Evolutionary conservation across 1,140 invertebrate species (phyloP).

Genomic region (Cataglyphis hispanica): DNA sequence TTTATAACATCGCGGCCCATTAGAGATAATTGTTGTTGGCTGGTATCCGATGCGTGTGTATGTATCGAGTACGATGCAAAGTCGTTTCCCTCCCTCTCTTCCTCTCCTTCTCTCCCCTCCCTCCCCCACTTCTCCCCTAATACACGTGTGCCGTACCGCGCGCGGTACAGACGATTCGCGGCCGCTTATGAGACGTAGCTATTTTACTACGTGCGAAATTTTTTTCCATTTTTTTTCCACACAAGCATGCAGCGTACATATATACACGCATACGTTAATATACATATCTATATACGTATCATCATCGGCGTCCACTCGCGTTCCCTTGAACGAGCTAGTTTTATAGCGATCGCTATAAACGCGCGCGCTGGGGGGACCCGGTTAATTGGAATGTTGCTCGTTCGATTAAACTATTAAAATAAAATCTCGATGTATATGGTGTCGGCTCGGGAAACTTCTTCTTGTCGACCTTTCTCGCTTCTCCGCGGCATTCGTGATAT

Average conservation of each 20-base stretch:
- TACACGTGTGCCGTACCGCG: constrained; percentile 10
- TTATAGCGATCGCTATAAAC: constrained; percentile 66
- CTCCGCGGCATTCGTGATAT: constrained; percentile 3
- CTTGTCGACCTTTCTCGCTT: background rate
- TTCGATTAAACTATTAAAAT: constrained; percentile 82
- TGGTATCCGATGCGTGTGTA: constrained; percentile 56
- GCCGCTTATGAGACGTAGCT: constrained; percentile 50
- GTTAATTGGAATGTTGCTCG: constrained; percentile 82
- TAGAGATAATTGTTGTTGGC: constrained; percentile 85
- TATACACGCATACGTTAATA: background rate
- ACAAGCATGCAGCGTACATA: background rate
- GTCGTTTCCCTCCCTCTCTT: constrained; percentile 80
- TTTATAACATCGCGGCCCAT: constrained; percentile 85
- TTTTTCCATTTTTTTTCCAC: constrained; percentile 67
- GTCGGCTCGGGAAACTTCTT: constrained; percentile 51
- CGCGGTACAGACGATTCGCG: constrained; percentile 46
- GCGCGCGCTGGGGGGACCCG: constrained; percentile 64
- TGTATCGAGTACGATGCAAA: constrained; percentile 72
- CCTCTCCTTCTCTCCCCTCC: too few relatives aligned
- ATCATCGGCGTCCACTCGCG: constrained; percentile 27
- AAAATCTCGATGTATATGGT: constrained; percentile 57
- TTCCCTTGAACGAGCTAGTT: constrained; percentile 75
- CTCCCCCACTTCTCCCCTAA: background rate
- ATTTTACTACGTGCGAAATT: constrained; percentile 85
- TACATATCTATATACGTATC: background rate